phyloP scores from a whole-genome alignment of 2,888 invertebrate genomes.

The Blastobasis adustella region DNA sequence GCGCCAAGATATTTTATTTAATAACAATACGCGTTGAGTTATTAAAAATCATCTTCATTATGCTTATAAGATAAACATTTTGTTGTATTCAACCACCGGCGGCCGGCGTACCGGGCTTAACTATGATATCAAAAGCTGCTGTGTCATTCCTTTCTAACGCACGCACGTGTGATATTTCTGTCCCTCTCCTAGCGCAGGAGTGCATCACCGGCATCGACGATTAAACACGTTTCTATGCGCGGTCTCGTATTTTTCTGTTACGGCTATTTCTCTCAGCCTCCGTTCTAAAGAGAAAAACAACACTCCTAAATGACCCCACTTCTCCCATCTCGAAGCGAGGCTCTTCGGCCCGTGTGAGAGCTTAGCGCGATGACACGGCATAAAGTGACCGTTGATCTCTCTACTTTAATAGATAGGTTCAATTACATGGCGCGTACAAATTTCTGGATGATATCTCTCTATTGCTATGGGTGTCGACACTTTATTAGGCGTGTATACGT shows the following conservation, averaged over 20 bases:
- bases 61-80: conserved; percentile 60
- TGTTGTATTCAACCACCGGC: conserved; percentile 35
- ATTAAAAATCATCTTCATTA: conserved; percentile 55
- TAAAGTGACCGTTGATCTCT: conserved; percentile 32
- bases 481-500: conserved; percentile 21
- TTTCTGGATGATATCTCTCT: conserved; percentile 36
- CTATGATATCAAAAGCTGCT: conserved; percentile 69
- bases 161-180: conserved; percentile 30
- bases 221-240: conserved; percentile 73
- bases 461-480: conserved; percentile 31
- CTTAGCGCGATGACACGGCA: conserved; percentile 45
- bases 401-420: conserved; percentile 33
- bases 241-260: conserved; percentile 60
- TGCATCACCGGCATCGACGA: conserved; percentile 53
- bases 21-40: conserved; percentile 49
- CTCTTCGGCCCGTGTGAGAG: conserved; percentile 35
- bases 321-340: conserved; percentile 32
- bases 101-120: conserved; percentile 45
- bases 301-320: conserved; percentile 38
- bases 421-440: conserved; percentile 39
- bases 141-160: conserved; percentile 42
- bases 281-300: conserved; percentile 30
- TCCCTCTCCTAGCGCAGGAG: conserved; percentile 39
- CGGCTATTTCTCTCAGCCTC: conserved; percentile 21
- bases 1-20: conserved; percentile 19